These are phyloP conservation scores for Enteromius thamalakanensis DNA, from an alignment of 2,797 vertebrate species.

Conservation along the genomic window DNA sequence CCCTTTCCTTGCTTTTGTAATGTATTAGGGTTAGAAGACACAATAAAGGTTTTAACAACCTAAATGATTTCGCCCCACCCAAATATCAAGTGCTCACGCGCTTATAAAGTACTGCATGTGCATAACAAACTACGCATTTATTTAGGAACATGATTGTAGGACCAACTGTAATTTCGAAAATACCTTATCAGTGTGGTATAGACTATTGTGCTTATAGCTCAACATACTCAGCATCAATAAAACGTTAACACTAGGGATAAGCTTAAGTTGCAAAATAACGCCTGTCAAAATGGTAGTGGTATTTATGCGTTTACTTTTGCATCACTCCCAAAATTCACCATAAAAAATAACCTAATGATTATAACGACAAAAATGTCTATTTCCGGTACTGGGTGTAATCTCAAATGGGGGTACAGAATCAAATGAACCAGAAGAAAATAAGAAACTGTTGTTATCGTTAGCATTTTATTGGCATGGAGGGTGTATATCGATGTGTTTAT, in stretches of 20 bases:
- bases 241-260: neutral
- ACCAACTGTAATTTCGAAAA: neutral
- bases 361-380: neutral
- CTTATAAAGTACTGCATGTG: neutral
- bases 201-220: neutral
- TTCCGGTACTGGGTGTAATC: slow-evolving; percentile 2
- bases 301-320: neutral
- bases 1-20: slow-evolving; percentile 50
- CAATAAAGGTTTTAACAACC: slow-evolving; percentile 37
- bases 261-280: neutral
- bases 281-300: neutral
- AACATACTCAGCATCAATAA: neutral
- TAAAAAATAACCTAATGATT: neutral
- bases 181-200: too few species aligned
- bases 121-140: neutral
- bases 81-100: slow-evolving; percentile 2
- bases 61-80: neutral
- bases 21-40: slow-evolving; percentile 47
- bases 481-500: neutral
- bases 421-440: neutral
- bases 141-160: neutral
- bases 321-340: neutral
- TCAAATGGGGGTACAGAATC: neutral
- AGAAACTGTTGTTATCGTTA: neutral
- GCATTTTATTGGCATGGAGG: neutral